Evolutionary conservation across 2,888 invertebrate species (phyloP), one percentile per base, ranked within the genome.

Genomic region (Caenorhabditis virilis): DNA sequence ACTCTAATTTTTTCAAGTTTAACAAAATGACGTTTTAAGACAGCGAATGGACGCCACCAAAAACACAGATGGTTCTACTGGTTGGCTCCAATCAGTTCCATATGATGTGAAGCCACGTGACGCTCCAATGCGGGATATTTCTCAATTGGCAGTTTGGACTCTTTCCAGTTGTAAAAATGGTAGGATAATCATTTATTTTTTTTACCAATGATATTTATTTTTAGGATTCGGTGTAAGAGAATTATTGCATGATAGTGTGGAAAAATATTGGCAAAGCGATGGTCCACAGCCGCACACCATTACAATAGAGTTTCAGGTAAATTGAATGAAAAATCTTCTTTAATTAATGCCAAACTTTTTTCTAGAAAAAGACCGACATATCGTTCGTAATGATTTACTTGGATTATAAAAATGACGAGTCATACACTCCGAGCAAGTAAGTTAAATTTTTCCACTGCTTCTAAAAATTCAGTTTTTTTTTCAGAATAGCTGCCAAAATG

Each of bases 201-300:
- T 15, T 33, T 22, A 30, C 35, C n/a, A 53, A 33, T n/a, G 18
- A 23, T 25, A 33, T n/a, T 38, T 48, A 25, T 59, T 56, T 57
- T 20, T 33, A 74, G 80, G 97, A 42, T 97, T 95, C 87, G 98
- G 98, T 2, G 95, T 99, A 4, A 93, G 95, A 83, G 95, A 97
- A 83, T 85, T 98, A 39, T 87, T 95, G 69, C 95, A 97, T 85
- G 92, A 94, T 83, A 91, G 92, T 68, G 90, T 92, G 85, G 98
- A 98, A 76, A 94, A 95, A 2, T 98, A 95, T 84, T 98, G 98
- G 98, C 98, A 98, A 84, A 97, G 95, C 0, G 98, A 99, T 85
- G 98, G 98, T 0, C 95, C 95, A 76, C 88, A 98, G 66, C 98
- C 98, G 2, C 98, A 98, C 85, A 87, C 95, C 69, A 93, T 98